These are phyloP conservation scores for Anisognathus igniventris DNA, from an alignment of 2,797 vertebrate species.

Conservation along the genomic window DNA sequence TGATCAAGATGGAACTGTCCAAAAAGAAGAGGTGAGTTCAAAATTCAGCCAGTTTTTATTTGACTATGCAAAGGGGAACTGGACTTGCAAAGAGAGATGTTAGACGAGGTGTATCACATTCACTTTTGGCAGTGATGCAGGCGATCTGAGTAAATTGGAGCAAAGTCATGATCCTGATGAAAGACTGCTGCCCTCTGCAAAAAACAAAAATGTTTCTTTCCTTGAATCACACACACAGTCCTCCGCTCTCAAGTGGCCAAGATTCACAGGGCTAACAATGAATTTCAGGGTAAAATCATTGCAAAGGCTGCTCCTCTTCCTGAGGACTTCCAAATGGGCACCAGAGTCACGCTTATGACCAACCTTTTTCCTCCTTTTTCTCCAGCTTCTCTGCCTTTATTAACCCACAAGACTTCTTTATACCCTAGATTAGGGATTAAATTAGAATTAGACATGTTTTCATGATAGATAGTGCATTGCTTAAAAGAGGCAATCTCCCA, in stretches of 20 bases:
- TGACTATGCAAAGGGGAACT: not conserved
- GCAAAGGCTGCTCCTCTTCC: not conserved
- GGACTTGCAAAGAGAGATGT: not conserved
- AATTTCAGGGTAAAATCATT: not conserved
- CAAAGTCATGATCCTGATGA: not conserved
- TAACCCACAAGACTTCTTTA: not conserved
- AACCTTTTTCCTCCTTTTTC: accelerated
- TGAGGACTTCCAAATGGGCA: not conserved
- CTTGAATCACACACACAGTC: not conserved
- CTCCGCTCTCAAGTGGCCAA: not conserved
- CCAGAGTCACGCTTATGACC: not conserved
- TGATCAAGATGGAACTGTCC: slow-evolving; percentile 16
- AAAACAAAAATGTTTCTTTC: not conserved
- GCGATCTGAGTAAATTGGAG: not conserved
- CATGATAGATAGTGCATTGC: accelerated
- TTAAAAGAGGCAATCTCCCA: not conserved
- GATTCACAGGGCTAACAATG: not conserved
- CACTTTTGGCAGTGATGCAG: accelerated
- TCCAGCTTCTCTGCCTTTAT: not conserved
- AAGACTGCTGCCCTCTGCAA: not conserved
- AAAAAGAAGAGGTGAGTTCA: not conserved
- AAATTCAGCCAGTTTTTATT: not conserved
- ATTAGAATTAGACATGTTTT: not conserved
- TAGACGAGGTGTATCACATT: not conserved
- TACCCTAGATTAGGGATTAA: not conserved